These are phyloP conservation scores for human (Homo sapiens) DNA, from an alignment of 2,113 vertebrate species.

Conservation along the genomic window GRCh38 chr2:29160501-29161000, in stretches of 20 bases:
- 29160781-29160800: not conserved
- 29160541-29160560: not conserved
- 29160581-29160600: not conserved
- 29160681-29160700: not conserved
- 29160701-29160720: not conserved
- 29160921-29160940: not conserved
- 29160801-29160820: not conserved
- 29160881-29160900: not conserved
- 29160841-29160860: not conserved
- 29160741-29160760: not conserved
- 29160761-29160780: not conserved
- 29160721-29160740: not conserved
- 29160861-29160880: not conserved
- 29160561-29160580: not conserved
- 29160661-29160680: not conserved
- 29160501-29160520: not conserved
- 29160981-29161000: no score
- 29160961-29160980: slow-evolving; percentile 16
- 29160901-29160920: not conserved
- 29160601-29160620: not conserved
- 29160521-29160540: not conserved
- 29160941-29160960: not conserved
- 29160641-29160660: not conserved
- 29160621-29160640: not conserved
- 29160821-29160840: not conserved